phyloP scores from a whole-genome alignment of 92 coral and sea anemone species.

The Epizoanthus ramosus region DNA sequence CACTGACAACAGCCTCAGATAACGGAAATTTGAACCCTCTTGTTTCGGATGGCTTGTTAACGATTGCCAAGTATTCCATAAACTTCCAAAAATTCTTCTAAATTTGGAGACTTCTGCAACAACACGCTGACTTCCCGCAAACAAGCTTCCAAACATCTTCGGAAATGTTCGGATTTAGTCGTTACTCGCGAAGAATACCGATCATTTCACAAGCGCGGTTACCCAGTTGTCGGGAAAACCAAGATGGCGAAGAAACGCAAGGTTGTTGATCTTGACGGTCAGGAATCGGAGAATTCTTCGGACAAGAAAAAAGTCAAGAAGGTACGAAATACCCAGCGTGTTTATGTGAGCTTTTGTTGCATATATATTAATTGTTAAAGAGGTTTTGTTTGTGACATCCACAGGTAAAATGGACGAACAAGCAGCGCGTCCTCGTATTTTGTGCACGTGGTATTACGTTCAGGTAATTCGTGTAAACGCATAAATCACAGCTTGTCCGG shows the following conservation, averaged over 20 bases:
- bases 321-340: neutral
- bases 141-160: constrained; percentile 5
- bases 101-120: neutral
- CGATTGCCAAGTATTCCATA: neutral
- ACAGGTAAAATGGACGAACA: constrained; percentile 92
- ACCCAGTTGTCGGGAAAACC: constrained; percentile 8
- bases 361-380: too few relatives aligned
- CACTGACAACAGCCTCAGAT: neutral
- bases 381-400: neutral
- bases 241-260: constrained; percentile 46
- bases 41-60: neutral
- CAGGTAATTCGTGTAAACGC: constrained; percentile 61
- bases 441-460: constrained; percentile 97
- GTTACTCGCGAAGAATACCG: constrained; percentile 12
- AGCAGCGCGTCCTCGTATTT: constrained; percentile 93
- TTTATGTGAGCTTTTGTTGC: neutral
- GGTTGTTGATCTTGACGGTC: neutral
- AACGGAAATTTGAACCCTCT: neutral
- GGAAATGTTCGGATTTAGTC: constrained; percentile 34
- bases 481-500: too few relatives aligned
- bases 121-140: neutral
- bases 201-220: neutral
- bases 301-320: constrained; percentile 8
- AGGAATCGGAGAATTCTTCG: neutral
- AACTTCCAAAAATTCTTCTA: neutral